Evolutionary conservation across 92 coral and sea anemone genomes (phyloP), one percentile per base, ranked within the genome.

Genomic region (Phenganax marumi): DNA sequence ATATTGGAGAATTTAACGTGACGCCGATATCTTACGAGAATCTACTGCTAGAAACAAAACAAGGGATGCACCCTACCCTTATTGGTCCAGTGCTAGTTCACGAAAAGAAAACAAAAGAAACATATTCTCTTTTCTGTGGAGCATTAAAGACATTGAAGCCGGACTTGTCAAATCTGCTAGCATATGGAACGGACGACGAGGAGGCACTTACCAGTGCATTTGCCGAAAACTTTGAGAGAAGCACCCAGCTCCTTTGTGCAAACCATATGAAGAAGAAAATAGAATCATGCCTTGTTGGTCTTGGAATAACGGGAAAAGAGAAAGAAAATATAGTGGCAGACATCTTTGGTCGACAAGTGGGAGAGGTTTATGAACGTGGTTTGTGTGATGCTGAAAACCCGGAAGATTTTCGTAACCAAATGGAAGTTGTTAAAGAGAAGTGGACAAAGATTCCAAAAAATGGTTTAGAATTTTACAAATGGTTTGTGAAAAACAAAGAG

Each of bases 101-200:
- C 48, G 89, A 85, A 70, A 81, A 68, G 80, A 87, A 88, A 79
- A 85, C 89, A 12, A 70, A 85, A 66, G 79, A 77, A 53, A 88
- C 88, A 23, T 84, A 88, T 50, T 85, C 91, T 7, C 83, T 85
- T 16, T 84, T 84, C 76, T 76, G 86, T 57, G 86, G 83, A 47
- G 77, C 91, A 50, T 75, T 88, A 70, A 88, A 85, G 82, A 21
- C 90, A 51, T 62, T 84, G 21, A 60, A 88, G 47, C 90, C 90
- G 1, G 90, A 49, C 19, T 72, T 84, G 80, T 65, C 82, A 17
- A 52, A 60, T 51, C 65, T 84, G n/a, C 46, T 88, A 82, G 90
- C 87, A 50, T 82, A 39, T 43, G 86, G 86, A 6, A 88, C 88
- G 74, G 88, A 88, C 75, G 88, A 88, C 62, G 86, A 88, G 56